A percentile compares a stretch with the other conserved stretches of the same genome.
These are phyloP conservation scores for Drosophila borealis DNA, from an alignment of 2,888 invertebrate species.

Conservation along the genomic window DNA sequence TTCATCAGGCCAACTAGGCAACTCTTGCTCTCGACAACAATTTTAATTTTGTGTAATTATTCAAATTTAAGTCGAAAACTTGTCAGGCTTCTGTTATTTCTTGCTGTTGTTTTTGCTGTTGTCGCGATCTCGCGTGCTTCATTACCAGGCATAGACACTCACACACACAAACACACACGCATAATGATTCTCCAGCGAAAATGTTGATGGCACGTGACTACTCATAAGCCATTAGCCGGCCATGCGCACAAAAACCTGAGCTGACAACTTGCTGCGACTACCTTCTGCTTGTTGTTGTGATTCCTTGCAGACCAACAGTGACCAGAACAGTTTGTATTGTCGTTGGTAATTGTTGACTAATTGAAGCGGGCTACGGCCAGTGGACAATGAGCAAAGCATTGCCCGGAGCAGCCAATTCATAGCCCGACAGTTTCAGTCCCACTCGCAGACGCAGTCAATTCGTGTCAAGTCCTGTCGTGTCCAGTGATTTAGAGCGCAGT, in stretches of 20 bases:
- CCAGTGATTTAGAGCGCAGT: constrained; percentile 77
- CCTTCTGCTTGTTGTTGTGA: constrained; percentile 22
- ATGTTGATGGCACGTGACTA: constrained; percentile 70
- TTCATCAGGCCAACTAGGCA: constrained; percentile 43
- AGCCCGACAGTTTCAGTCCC: neutral
- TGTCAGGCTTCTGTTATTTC: constrained; percentile 17
- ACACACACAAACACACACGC: constrained; percentile 1
- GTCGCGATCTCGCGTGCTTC: constrained; percentile 50
- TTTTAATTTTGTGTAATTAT: constrained; percentile 71
- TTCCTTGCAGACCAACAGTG: constrained; percentile 38
- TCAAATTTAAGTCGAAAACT: constrained; percentile 64
- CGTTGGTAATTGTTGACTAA: constrained; percentile 76
- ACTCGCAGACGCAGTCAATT: constrained; percentile 35
- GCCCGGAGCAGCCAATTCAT: constrained; percentile 2
- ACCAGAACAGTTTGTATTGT: constrained; percentile 61
- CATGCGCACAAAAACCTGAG: constrained; percentile 47
- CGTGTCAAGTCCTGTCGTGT: constrained; percentile 62
- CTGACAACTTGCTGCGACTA: constrained; percentile 11
- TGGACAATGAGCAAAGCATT: neutral
- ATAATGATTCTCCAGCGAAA: constrained; percentile 21
- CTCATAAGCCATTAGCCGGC: constrained; percentile 76
- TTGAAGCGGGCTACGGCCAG: constrained; percentile 56
- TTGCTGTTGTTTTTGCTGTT: constrained; percentile 14
- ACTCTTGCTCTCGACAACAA: constrained; percentile 20
- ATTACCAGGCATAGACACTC: constrained; percentile 38